phyloP scores from a whole-genome alignment of 2,797 vertebrate species.

The Brotula barbata region DNA sequence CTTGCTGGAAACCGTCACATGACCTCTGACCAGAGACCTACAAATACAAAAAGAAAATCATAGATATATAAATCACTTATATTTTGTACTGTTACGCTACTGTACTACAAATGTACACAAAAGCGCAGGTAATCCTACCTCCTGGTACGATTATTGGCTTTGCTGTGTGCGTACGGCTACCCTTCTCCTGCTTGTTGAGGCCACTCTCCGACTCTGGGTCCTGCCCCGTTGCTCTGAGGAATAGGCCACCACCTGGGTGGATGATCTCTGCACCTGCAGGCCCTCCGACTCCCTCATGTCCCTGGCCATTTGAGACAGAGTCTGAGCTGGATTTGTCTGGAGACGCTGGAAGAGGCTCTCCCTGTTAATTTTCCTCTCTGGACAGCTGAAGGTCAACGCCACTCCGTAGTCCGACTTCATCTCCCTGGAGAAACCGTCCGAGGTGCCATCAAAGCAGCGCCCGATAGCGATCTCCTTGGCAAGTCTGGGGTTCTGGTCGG shows the following conservation, averaged over 20 bases:
- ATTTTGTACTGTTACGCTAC: too few relatives aligned
- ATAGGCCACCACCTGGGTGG: slow-evolving; percentile 82
- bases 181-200: slow-evolving; percentile 72
- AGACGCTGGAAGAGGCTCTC: slow-evolving; percentile 94
- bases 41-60: slow-evolving; percentile 38
- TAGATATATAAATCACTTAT: too few relatives aligned
- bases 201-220: slow-evolving; percentile 70
- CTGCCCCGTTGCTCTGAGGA: slow-evolving; percentile 77
- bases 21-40: slow-evolving; percentile 52
- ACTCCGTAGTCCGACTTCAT: slow-evolving; percentile 89
- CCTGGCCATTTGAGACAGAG: slow-evolving; percentile 86
- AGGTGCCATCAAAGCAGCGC: slow-evolving; percentile 96
- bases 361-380: slow-evolving; percentile 81
- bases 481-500: slow-evolving; percentile 92
- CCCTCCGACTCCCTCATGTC: slow-evolving; percentile 85
- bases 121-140: slow-evolving; percentile 52
- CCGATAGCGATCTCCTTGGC: slow-evolving; percentile 98
- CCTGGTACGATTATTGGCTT: slow-evolving; percentile 68
- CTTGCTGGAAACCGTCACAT: slow-evolving; percentile 49
- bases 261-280: slow-evolving; percentile 73
- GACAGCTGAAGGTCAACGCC: slow-evolving; percentile 90
- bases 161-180: slow-evolving; percentile 58
- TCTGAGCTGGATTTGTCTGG: slow-evolving; percentile 84
- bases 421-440: slow-evolving; percentile 93
- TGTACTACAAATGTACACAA: too few relatives aligned